Percentiles rank a stretch among this genome's conserved stretches.
Conservation (phyloP, 2,888 invertebrate species). For the Calameuta pallipes region DNA sequence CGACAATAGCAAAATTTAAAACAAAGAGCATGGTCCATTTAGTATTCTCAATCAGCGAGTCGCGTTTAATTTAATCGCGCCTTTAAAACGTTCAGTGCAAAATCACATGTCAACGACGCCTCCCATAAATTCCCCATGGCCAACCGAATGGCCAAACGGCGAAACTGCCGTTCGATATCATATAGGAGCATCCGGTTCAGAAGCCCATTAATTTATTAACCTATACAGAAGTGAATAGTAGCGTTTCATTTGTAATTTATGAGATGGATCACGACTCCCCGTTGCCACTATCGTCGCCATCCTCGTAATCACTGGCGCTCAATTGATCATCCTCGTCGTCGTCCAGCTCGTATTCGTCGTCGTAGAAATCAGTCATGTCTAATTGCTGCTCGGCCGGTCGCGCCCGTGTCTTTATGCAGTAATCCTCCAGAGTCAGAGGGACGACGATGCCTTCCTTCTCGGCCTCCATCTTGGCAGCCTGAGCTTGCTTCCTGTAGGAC, state of each 20-base stretch:
- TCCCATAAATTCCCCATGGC: background rate
- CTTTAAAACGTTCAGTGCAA: background rate
- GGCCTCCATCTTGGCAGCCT: constrained; percentile 93
- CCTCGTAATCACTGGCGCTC: constrained; percentile 78
- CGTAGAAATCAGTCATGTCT: constrained; percentile 96
- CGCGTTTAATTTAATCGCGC: background rate
- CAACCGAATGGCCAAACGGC: background rate
- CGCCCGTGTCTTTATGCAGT: constrained; percentile 94
- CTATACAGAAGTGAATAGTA: constrained; percentile 55
- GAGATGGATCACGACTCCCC: constrained; percentile 85
- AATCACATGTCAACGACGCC: background rate
- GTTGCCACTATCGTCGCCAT: constrained; percentile 91
- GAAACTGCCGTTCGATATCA: background rate
- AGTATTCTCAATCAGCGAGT: background rate
- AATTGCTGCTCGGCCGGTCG: constrained; percentile 85
- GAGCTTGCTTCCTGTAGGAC: constrained; percentile 89
- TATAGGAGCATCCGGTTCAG: constrained; percentile 49
- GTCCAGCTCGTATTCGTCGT: constrained; percentile 90
- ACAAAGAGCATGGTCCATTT: background rate
- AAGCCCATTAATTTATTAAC: constrained; percentile 59
- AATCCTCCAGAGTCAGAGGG: constrained; percentile 97
- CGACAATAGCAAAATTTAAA: background rate
- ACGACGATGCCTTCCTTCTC: constrained; percentile 97
- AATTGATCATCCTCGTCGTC: constrained; percentile 74
- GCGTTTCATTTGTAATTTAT: constrained; percentile 29